Evolutionary conservation across 2,113 vertebrate species (phyloP), one percentile per base, ranked within the genome.

Genomic region (Pyrgilauda ruficollis): DNA sequence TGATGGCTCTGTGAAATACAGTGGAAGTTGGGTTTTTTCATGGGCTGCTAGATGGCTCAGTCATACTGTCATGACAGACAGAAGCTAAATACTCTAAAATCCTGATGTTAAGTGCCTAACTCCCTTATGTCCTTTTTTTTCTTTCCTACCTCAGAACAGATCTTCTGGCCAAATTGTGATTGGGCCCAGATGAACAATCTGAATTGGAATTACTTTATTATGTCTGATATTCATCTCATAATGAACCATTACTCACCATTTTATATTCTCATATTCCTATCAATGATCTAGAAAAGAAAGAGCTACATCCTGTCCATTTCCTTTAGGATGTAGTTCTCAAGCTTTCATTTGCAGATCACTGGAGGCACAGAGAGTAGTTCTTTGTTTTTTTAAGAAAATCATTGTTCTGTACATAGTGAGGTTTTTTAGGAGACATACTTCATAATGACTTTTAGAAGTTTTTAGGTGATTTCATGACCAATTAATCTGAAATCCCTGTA

Each of bases 151-250:
- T 80, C 69, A 84, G 79, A 83, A 77, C 52, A 89, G 74, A 94
- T 93, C 63, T 95, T 82, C 88, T 90, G 64, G 84, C 92, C 88
- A 94, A 92, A 84, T 39, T 84, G n/a, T 92, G 73, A 96, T 94
- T 94, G 83, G 83, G 49, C 94, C 90, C 96, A 94, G 76, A 94
- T 96, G 94, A 75, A 90, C 52, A 84, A 84, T 96, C 76, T 87
- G 94, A 95, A 96, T 96, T 64, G 41, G 69, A 95, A 96, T 96
- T 67, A 87, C 90, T 86, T 93, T 93, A 94, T 96, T 93, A 96
- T 96, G 66, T 64, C 44, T 68, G 64, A 61, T 93, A 87, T 74
- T 94, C 68, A 61, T 77, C 79, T 93, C 79, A 90, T 96, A 95
- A 96, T 95, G 93, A 95, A 70, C 70, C 63, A 94, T 95, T 96